Evolutionary conservation across 2,797 vertebrate genomes (phyloP), one percentile per base, ranked within the genome.

Genomic region (Tapera naevia): DNA sequence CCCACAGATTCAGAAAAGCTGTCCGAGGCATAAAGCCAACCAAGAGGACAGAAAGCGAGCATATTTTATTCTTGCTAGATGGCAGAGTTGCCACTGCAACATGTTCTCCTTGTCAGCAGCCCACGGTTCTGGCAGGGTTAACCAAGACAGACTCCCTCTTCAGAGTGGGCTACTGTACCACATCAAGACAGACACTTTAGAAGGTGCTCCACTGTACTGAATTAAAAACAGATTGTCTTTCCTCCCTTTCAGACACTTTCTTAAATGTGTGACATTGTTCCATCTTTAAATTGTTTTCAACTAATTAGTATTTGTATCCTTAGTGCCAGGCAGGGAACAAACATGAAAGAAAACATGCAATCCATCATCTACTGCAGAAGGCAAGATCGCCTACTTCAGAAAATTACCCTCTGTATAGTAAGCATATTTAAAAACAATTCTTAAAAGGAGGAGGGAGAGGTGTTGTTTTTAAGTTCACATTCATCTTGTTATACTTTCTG

Each of bases 101-200:
- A 89, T 89, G 88, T 92, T 91, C 91, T 95, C 53, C 82, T 65
- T 32, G 53, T 80, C 89, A 95, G 91, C 92, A 93, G 91, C 93
- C 92, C 88, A 76, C 91, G 54, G 79, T 82, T 94, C 78, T 93
- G 89, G 93, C 93, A 94, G 85, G 92, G 89, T 75, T 78, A 88
- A 62, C 81, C 81, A 86, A 21, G 85, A 35, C 88, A 91, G 91
- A 86, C 91, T 94, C 89, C 80, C 86, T 86, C 90, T 84, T 79
- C 67, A 73, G 80, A 94, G 78, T 32, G 37, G 84, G 88, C 65
- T 75, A 67, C 60, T 45, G 83, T 27, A 69, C 53, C 89, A 82
- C 76, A 91, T 32, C 72, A 39, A 95, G 85, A 83, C 57, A 80
- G 69, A 43, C 48, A 74, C 39, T 80, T 92, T 80, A 88, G 73